A percentile compares a stretch with the other conserved stretches of the same genome.
Evolutionary conservation across 2,888 invertebrate species (phyloP).

Genomic region (Neoscelio sp.): DNA sequence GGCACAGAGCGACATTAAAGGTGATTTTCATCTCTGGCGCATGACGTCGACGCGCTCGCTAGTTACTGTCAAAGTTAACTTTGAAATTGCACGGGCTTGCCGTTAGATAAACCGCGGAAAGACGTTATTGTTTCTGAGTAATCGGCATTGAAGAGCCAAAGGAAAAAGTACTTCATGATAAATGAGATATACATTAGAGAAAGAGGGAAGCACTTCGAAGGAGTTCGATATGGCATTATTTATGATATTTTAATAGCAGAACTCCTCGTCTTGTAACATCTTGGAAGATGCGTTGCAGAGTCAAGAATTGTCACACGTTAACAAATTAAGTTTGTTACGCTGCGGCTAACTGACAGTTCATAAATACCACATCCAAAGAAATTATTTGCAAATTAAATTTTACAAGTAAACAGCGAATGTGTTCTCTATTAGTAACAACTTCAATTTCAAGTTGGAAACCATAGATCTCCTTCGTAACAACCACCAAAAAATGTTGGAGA

Average conservation of each 20-base stretch:
- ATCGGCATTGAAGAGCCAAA: constrained; percentile 47
- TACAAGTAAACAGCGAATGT: too few relatives aligned
- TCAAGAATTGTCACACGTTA: too few relatives aligned
- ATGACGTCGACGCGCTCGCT: constrained; percentile 41
- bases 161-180: constrained; percentile 34
- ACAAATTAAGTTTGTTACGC: too few relatives aligned
- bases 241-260: too few relatives aligned
- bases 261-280: too few relatives aligned
- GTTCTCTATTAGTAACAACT: too few relatives aligned
- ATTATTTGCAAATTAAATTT: too few relatives aligned
- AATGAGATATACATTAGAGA: constrained; percentile 44
- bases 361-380: too few relatives aligned
- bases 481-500: not conserved
- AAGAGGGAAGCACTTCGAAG: constrained; percentile 32
- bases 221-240: constrained; percentile 31
- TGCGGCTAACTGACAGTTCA: too few relatives aligned
- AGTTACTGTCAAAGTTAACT: constrained; percentile 56
- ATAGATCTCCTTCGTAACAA: too few relatives aligned
- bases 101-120: constrained; percentile 59
- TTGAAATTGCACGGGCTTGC: constrained; percentile 41
- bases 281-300: too few relatives aligned
- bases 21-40: constrained; percentile 66
- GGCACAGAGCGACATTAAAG: constrained; percentile 68
- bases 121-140: constrained; percentile 59
- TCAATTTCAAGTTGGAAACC: too few relatives aligned